phyloP scores from a whole-genome alignment of 2,797 vertebrate genomes.

The Halcyon chelicuti region DNA sequence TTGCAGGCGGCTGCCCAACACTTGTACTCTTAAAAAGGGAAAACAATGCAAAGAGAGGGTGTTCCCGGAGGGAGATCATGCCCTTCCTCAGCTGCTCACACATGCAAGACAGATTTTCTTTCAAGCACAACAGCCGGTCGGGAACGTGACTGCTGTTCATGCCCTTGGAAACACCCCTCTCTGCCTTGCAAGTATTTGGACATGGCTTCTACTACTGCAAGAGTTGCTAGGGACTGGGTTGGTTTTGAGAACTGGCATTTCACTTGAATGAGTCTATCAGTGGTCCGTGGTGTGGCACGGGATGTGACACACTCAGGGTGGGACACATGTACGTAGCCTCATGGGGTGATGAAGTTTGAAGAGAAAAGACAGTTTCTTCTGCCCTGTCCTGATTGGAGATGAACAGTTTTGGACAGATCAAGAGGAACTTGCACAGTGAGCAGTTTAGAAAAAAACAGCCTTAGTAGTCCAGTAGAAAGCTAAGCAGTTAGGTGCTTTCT shows the following conservation, averaged over 20 bases:
- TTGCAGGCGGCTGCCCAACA: constrained; percentile 5
- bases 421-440: not conserved
- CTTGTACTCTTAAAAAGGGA: constrained; percentile 38
- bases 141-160: not conserved
- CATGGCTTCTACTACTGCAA: not conserved
- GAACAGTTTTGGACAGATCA: not conserved
- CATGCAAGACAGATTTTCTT: constrained; percentile 2
- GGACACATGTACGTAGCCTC: fast-evolving
- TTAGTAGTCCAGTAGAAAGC: not conserved
- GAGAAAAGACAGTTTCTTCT: not conserved
- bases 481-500: not conserved
- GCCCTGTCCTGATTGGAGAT: not conserved
- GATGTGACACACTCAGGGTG: not conserved
- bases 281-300: not conserved
- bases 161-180: not conserved
- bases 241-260: not conserved
- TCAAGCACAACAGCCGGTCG: not conserved
- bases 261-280: not conserved
- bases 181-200: not conserved
- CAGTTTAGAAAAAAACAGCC: not conserved
- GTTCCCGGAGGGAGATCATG: not conserved
- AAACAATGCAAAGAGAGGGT: constrained; percentile 27
- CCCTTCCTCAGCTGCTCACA: not conserved
- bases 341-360: not conserved
- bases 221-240: not conserved